Conservation (phyloP, 2,888 invertebrate genomes). For the Lasioglossum zephyrum region DNA sequence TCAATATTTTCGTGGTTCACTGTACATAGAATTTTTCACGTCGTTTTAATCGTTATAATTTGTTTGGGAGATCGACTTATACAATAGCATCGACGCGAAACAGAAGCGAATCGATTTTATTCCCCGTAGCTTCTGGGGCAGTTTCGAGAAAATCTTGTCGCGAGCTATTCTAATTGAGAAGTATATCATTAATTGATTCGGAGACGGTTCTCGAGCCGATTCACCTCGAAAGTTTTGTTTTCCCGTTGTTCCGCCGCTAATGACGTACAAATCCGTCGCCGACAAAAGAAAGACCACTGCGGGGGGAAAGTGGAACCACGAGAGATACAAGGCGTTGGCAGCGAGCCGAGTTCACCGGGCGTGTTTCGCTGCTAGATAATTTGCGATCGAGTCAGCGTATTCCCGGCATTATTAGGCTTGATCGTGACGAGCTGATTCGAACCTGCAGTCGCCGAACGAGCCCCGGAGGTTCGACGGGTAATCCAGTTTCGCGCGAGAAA, state of each 20-base stretch:
- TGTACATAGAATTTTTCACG: too few relatives aligned
- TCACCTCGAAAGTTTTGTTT: background rate
- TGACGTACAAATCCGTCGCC: background rate
- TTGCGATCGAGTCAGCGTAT: slow-evolving; percentile 63
- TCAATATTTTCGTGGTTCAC: too few relatives aligned
- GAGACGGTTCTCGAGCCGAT: background rate
- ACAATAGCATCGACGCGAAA: too few relatives aligned
- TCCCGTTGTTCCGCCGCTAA: slow-evolving; percentile 3
- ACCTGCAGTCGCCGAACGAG: background rate
- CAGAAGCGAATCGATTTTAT: too few relatives aligned
- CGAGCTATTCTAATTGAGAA: too few relatives aligned
- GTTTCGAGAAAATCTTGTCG: too few relatives aligned
- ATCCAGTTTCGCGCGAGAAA: background rate
- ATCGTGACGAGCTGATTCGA: slow-evolving; percentile 18
- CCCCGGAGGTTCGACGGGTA: background rate
- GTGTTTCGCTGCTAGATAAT: slow-evolving; percentile 54
- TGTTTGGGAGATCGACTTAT: too few relatives aligned
- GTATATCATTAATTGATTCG: background rate
- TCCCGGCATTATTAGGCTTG: slow-evolving; percentile 54
- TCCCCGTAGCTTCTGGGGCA: too few relatives aligned
- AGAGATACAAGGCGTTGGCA: slow-evolving; percentile 50
- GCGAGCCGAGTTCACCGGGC: slow-evolving; percentile 49
- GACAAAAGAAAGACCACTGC: background rate
- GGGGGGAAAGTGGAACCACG: slow-evolving; percentile 10
- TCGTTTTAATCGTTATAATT: too few relatives aligned